A percentile compares a stretch with the other conserved stretches of the same genome.
Evolutionary conservation across 1,140 invertebrate species (phyloP).

Genomic region (Papilio aristodemus): DNA sequence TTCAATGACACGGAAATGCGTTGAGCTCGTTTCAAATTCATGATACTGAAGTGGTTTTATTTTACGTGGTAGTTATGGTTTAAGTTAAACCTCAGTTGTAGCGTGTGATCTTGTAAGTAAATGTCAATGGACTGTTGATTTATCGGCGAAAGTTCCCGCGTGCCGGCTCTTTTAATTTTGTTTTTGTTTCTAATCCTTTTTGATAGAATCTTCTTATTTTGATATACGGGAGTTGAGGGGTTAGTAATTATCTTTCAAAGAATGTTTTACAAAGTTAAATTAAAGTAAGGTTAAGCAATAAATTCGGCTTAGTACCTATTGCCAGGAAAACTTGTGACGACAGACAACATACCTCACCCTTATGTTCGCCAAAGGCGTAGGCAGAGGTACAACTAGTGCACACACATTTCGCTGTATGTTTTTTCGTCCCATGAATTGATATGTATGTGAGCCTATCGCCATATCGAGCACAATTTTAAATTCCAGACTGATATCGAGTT

Average conservation of each 20-base stretch:
- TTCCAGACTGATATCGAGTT: no score
- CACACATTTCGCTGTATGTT: no score
- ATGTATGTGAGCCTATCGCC: no score
- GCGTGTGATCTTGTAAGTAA: conserved; percentile 10
- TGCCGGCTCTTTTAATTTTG: neutral
- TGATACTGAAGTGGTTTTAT: conserved; percentile 17
- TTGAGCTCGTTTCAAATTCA: neutral
- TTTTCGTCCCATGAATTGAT: no score
- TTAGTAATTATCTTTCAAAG: neutral
- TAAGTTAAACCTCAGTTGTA: neutral
- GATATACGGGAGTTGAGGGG: neutral
- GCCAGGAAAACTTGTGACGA: no score
- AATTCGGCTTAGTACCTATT: no score
- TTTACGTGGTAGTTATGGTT: neutral
- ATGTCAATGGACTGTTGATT: conserved; percentile 3
- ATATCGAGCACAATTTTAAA: no score
- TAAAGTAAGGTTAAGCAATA: no score
- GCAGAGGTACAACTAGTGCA: no score
- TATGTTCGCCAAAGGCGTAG: no score
- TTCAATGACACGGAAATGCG: neutral
- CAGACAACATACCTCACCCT: no score
- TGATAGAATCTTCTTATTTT: conserved; percentile 9
- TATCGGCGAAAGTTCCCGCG: neutral
- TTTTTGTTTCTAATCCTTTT: conserved; percentile 18
- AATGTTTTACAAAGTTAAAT: no score